Percentiles rank a stretch among this genome's conserved stretches.
Conservation (phyloP, 2,888 invertebrate genomes). For the Tenthredo livida region DNA sequence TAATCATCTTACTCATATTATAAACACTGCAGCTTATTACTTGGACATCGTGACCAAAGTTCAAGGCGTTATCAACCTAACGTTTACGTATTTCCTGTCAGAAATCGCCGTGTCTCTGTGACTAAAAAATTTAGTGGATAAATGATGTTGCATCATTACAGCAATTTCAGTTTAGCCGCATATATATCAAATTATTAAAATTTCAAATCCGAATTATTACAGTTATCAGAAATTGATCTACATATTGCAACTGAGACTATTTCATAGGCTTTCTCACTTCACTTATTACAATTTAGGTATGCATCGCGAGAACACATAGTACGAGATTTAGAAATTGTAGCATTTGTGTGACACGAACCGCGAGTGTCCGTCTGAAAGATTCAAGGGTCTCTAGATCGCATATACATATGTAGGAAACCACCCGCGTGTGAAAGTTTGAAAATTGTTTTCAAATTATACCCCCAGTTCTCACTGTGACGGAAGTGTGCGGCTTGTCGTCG, state of each 20-base stretch:
- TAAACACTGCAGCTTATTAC: background rate
- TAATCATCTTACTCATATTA: background rate
- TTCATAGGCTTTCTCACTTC: background rate
- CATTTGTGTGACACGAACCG: background rate
- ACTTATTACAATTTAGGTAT: background rate
- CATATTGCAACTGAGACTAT: background rate
- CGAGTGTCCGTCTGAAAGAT: slow-evolving; percentile 6
- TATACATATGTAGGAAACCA: background rate
- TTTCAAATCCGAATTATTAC: background rate
- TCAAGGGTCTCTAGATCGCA: slow-evolving; percentile 2
- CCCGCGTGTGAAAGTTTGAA: background rate
- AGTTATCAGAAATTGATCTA: background rate
- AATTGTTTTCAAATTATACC: slow-evolving; percentile 11
- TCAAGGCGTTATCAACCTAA: background rate
- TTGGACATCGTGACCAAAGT: background rate
- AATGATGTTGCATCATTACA: background rate
- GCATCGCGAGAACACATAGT: background rate
- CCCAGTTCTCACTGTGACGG: background rate
- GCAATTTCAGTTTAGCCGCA: background rate
- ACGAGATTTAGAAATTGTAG: slow-evolving; percentile 2
- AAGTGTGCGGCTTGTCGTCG: background rate
- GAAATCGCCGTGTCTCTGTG: background rate
- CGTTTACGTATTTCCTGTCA: background rate
- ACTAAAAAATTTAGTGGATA: background rate
- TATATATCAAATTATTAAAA: background rate